phyloP scores from a whole-genome alignment of 1,140 invertebrate species.

The Drosophila truncata region DNA sequence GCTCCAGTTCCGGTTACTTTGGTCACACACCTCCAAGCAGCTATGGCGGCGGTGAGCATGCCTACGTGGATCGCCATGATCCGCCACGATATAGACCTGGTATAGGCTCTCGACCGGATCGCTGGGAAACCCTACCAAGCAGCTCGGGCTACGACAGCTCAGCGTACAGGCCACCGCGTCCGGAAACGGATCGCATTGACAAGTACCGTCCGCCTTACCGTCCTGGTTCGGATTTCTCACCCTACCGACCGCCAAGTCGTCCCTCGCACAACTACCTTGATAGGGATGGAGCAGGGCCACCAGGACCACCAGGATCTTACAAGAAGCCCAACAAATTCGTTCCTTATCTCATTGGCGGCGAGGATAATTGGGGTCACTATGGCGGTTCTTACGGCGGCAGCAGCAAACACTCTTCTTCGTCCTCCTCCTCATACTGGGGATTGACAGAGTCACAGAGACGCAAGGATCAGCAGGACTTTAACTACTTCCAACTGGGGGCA shows the following conservation, averaged over 20 bases:
- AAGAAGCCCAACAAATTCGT: constrained; percentile 79
- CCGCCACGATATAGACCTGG: constrained; percentile 17
- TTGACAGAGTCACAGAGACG: constrained; percentile 68
- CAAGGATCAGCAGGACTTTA: constrained; percentile 80
- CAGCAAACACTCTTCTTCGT: constrained; percentile 69
- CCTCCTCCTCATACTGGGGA: constrained; percentile 70
- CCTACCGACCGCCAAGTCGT: constrained; percentile 68
- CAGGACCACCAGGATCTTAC: constrained; percentile 41
- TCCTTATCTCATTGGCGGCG: constrained; percentile 76
- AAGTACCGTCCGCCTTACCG: constrained; percentile 75
- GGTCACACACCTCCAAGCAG: constrained; percentile 77
- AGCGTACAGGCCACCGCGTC: constrained; percentile 57
- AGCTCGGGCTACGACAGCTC: constrained; percentile 78
- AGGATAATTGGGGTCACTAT: constrained; percentile 80
- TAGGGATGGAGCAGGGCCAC: constrained; percentile 62
- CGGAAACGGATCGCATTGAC: constrained; percentile 71
- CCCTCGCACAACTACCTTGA: constrained; percentile 75
- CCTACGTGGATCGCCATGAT: constrained; percentile 78
- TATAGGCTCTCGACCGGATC: constrained; percentile 52
- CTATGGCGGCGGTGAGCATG: constrained; percentile 63
- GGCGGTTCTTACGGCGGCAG: constrained; percentile 85
- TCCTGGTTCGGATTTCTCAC: constrained; percentile 69
- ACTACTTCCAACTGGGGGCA: constrained; percentile 78
- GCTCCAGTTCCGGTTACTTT: constrained; percentile 70
- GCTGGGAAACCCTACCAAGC: constrained; percentile 79